A percentile compares a stretch with the other conserved stretches of the same genome.
Conservation (phyloP, 2,888 invertebrate species). For the Hemaris fuciformis region DNA sequence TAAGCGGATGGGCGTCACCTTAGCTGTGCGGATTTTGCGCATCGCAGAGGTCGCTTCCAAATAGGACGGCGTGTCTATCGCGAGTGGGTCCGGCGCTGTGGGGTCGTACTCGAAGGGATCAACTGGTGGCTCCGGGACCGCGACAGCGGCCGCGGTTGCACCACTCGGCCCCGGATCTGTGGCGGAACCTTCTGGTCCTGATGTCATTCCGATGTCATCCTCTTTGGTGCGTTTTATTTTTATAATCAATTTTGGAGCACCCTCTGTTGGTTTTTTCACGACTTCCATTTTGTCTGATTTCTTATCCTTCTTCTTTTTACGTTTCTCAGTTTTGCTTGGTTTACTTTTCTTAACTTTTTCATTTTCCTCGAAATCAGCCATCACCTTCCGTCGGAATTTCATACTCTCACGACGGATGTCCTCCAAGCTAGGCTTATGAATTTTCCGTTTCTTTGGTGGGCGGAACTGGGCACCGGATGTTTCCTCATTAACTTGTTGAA, state of each 20-base stretch:
- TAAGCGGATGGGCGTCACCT: slow-evolving; percentile 90
- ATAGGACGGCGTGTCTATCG: slow-evolving; percentile 67
- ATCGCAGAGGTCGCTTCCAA: slow-evolving; percentile 64
- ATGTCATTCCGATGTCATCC: slow-evolving; percentile 40
- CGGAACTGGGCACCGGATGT: slow-evolving; percentile 78
- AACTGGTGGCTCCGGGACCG: slow-evolving; percentile 52
- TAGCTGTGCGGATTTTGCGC: slow-evolving; percentile 83
- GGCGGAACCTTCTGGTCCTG: slow-evolving; percentile 44
- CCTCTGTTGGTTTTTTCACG: slow-evolving; percentile 75
- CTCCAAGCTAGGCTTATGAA: slow-evolving; percentile 86
- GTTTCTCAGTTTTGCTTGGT: slow-evolving; percentile 65
- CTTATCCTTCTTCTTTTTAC: slow-evolving; percentile 80
- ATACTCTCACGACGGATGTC: slow-evolving; percentile 92
- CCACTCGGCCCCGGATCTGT: slow-evolving; percentile 36
- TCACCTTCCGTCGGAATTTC: slow-evolving; percentile 91
- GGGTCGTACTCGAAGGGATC: slow-evolving; percentile 76
- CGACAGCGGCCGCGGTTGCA: slow-evolving; percentile 45
- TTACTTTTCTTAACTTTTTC: slow-evolving; percentile 79
- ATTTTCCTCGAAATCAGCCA: slow-evolving; percentile 90
- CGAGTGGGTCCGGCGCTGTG: slow-evolving; percentile 69
- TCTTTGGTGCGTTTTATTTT: slow-evolving; percentile 84
- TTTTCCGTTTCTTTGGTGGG: slow-evolving; percentile 91
- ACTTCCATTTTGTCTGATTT: slow-evolving; percentile 78
- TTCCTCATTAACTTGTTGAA: slow-evolving; percentile 77
- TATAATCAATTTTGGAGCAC: slow-evolving; percentile 89